Base-by-base conservation (phyloP, 2,113 vertebrate genomes). In the Mixornis gularis region DNA sequence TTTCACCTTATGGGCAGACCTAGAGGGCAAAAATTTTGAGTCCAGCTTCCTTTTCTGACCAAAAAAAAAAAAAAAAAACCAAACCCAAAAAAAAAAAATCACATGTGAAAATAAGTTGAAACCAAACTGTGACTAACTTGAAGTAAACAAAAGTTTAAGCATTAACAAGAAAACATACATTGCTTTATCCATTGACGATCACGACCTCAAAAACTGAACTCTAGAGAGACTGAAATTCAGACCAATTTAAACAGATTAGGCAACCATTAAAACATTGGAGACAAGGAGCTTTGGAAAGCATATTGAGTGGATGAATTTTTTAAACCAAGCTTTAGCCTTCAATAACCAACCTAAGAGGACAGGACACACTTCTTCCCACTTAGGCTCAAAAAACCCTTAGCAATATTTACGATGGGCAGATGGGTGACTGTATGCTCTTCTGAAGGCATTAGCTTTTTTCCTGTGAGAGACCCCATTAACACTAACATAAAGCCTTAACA, bases 81-180 rank as follows among this genome's bases (percentile, higher is more conserved):
- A 7, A n/a, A n/a, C 17, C 43, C 17, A 43, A 41, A 43, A 43
- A 40, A 40, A 46, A 34, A 48, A 40, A 46, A 38, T 4, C 26
- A 63, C 3, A 24, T 0, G 3, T 21, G 59, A 72, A 77, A 93
- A 24, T 44, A 79, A 56, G 41, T n/a, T 4, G 0, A 63, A 94
- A 71, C 1, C 41, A 82, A 89, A 72, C 5, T 30, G 9, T 14
- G 25, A 56, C 32, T 53, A 65, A 59, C 17, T 17, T n/a, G 70
- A 87, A 72, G 13, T 43, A 69, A 82, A 91, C 18, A 30, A 41
- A 85, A 89, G 56, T 78, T 79, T 79, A 90, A 85, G 29, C 36
- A 76, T 78, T 80, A 94, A 79, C 2, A 0, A 34, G 66, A 77
- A 89, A 82, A 36, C 6, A 79, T 27, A 66, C 6, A 4, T 17